Conservation (phyloP, 2,113 vertebrate species). For the Calcarius ornatus region DNA sequence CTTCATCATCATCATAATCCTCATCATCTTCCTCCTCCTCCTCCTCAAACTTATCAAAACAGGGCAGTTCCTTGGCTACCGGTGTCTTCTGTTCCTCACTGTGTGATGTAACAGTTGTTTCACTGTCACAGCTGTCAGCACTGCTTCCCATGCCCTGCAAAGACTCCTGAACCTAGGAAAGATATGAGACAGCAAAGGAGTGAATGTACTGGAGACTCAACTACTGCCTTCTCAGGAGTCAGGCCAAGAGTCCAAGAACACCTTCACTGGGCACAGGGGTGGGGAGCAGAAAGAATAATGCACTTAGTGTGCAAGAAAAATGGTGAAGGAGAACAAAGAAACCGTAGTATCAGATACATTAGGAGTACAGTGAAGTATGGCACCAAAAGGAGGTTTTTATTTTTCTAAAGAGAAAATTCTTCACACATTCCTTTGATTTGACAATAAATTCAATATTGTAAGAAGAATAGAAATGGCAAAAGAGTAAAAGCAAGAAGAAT, state of each 20-base stretch:
- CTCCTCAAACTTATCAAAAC: slow-evolving; percentile 75
- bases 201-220: neutral
- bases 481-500: neutral
- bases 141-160: slow-evolving; percentile 86
- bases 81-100: slow-evolving; percentile 81
- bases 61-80: slow-evolving; percentile 67
- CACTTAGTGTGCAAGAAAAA: neutral
- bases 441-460: neutral
- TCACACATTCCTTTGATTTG: neutral
- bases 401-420: neutral
- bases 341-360: neutral
- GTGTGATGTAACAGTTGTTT: slow-evolving; percentile 88
- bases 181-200: neutral
- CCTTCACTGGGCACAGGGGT: neutral
- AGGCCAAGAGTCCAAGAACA: neutral
- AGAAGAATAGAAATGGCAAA: neutral
- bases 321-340: neutral
- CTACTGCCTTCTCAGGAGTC: neutral
- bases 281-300: neutral
- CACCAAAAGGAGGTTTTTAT: neutral
- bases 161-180: slow-evolving; percentile 82
- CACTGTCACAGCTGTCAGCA: slow-evolving; percentile 95
- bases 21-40: slow-evolving; percentile 57
- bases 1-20: slow-evolving; percentile 56
- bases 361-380: neutral